A percentile compares a stretch with the other conserved stretches of the same genome.
Evolutionary conservation across 2,113 vertebrate genomes (phyloP).

Genomic region (Tursiops truncatus): DNA sequence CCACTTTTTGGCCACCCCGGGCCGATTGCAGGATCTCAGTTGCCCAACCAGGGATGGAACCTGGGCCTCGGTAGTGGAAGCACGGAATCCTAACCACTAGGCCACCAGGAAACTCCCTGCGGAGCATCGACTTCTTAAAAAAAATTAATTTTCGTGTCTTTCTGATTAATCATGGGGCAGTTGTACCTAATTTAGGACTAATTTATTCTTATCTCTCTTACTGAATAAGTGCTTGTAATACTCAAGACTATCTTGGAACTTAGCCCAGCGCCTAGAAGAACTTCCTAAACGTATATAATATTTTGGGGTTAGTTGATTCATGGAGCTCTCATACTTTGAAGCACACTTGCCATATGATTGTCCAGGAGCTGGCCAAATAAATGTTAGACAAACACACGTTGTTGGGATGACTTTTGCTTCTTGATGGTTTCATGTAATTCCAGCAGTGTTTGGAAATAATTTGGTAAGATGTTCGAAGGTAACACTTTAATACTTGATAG

Average conservation of each 20-base stretch:
- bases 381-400: background rate
- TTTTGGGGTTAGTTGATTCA: slow-evolving; percentile 1
- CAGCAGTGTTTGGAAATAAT: slow-evolving; percentile 13
- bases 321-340: background rate
- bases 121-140: background rate
- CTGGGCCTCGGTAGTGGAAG: background rate
- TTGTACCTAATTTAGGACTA: slow-evolving; percentile 5
- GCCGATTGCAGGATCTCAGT: background rate
- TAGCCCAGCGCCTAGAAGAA: background rate
- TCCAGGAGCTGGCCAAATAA: background rate
- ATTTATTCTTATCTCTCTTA: background rate
- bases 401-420: slow-evolving; percentile 17
- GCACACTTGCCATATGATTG: background rate
- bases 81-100: background rate
- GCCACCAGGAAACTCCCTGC: background rate
- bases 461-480: background rate
- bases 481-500: background rate
- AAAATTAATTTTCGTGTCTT: background rate
- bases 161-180: background rate
- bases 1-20: background rate
- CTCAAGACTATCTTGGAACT: background rate
- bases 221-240: background rate
- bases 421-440: background rate
- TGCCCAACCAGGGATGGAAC: background rate
- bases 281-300: background rate